Conservation (phyloP, 1,140 invertebrate genomes). For the Vollenhovia emeryi region DNA sequence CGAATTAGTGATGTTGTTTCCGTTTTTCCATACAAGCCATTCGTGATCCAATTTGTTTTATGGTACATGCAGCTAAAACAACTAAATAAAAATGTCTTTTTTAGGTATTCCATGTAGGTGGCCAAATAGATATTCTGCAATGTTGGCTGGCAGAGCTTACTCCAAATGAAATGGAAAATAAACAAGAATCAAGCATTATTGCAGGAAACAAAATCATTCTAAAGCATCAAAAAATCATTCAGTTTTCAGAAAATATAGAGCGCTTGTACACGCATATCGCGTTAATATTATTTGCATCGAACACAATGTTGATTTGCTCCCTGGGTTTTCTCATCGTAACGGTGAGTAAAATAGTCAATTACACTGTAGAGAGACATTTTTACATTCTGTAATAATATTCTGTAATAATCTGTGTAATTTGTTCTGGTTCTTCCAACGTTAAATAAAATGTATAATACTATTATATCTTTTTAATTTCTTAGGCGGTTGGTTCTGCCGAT, state of each 20-base stretch:
- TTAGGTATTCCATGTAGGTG: constrained; percentile 1
- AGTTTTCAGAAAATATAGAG: constrained; percentile 2
- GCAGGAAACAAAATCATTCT: neutral
- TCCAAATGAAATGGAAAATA: neutral
- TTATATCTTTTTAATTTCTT: neutral
- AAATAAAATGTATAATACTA: neutral
- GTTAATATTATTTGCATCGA: neutral
- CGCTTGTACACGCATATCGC: neutral
- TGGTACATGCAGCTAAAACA: neutral
- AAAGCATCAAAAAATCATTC: constrained; percentile 30
- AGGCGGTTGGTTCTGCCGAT: constrained; percentile 27
- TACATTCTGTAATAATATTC: neutral
- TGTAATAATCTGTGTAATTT: no score
- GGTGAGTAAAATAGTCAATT: neutral
- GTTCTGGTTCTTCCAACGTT: no score
- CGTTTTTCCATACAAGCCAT: neutral
- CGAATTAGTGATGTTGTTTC: neutral
- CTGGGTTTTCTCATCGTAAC: constrained; percentile 27
- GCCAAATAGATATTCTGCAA: constrained; percentile 24
- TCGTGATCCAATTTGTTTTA: neutral
- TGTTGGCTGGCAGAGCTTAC: neutral
- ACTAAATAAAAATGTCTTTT: neutral
- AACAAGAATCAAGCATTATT: neutral
- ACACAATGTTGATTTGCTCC: constrained; percentile 14
- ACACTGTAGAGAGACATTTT: neutral